A percentile compares a stretch with the other conserved stretches of the same genome.
Evolutionary conservation across 2,113 vertebrate genomes (phyloP).

Genomic region (Megaceryle torquata): DNA sequence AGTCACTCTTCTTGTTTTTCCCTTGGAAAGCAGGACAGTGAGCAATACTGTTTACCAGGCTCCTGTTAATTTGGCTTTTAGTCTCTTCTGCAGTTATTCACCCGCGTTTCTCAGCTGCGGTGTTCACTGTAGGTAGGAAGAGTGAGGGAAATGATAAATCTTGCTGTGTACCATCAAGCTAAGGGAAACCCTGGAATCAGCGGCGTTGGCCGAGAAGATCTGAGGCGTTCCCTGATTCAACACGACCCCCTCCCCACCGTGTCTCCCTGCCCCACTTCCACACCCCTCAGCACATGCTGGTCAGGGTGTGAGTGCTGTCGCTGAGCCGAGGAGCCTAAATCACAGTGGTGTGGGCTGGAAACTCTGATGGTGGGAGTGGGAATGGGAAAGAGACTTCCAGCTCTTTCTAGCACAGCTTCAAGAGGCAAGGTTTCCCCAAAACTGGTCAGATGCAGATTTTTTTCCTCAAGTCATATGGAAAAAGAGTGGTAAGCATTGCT

Average conservation of each 20-base stretch:
- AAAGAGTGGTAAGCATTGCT: not conserved
- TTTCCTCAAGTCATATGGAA: not conserved
- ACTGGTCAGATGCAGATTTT: not conserved
- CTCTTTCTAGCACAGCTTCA: not conserved
- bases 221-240: not conserved
- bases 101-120: not conserved
- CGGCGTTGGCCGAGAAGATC: accelerated
- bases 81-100: not conserved
- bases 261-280: not conserved
- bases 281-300: not conserved
- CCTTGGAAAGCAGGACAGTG: not conserved
- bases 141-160: not conserved
- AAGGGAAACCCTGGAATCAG: not conserved
- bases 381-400: not conserved
- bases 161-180: not conserved
- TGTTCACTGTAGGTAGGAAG: no score
- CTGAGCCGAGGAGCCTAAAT: not conserved
- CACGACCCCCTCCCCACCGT: not conserved
- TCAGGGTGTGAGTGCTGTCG: not conserved
- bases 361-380: accelerated
- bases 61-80: not conserved
- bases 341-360: no score
- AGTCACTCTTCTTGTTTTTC: not conserved
- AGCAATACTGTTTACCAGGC: not conserved
- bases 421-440: not conserved